Conservation (phyloP, 2,797 vertebrate species). For the Coreius guichenoti region DNA sequence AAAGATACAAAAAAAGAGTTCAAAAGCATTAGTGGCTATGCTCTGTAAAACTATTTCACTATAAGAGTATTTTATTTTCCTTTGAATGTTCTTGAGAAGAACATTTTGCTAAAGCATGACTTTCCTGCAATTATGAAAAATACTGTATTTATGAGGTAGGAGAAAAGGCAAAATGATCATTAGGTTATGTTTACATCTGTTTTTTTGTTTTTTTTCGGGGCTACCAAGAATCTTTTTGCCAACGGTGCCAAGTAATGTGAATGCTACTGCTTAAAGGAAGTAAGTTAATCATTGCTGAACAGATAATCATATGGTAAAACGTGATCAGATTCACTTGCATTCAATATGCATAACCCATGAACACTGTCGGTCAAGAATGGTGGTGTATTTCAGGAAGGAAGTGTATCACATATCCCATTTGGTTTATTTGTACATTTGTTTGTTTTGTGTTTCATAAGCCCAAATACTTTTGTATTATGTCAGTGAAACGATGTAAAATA, state of each 20-base stretch:
- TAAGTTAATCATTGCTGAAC: conserved; percentile 93
- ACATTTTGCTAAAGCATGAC: conserved; percentile 99
- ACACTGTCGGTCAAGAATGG: conserved; percentile 70
- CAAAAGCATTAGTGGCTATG: conserved; percentile 99
- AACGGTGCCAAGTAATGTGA: conserved; percentile 99
- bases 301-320: conserved; percentile 91
- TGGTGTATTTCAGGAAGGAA: conserved; percentile 65
- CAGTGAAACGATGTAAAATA: conserved; percentile 1
- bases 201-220: conserved; percentile 81
- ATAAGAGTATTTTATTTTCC: conserved; percentile 99
- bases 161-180: conserved; percentile 94
- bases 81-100: conserved; percentile 99
- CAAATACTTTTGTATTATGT: not conserved
- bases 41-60: conserved; percentile 99
- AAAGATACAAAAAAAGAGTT: conserved; percentile 91
- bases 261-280: conserved; percentile 94
- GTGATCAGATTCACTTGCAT: conserved; percentile 87
- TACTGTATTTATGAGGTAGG: conserved; percentile 98
- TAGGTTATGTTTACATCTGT: conserved; percentile 92
- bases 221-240: conserved; percentile 97
- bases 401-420: conserved; percentile 66
- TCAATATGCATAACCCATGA: conserved; percentile 85
- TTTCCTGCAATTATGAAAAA: conserved; percentile 93
- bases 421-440: conserved; percentile 4
- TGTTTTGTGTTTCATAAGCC: conserved; percentile 52